Evolutionary conservation across 1,140 invertebrate genomes (phyloP), one percentile per base, ranked within the genome.

Genomic region (Bombus sylvicola): DNA sequence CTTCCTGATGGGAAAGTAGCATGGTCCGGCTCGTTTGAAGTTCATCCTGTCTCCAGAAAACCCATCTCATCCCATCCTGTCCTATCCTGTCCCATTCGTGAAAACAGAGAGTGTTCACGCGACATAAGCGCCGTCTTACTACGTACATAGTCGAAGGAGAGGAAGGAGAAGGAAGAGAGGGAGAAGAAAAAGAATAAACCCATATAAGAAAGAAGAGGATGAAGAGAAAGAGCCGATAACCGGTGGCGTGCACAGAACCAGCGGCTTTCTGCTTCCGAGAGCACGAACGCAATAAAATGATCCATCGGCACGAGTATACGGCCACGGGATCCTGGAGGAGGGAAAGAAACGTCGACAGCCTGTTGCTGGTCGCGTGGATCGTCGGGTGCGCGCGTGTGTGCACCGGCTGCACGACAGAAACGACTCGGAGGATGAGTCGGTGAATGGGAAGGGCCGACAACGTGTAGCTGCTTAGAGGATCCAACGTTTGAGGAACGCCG

Each of bases 361-460:
- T 94, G 94, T 94, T 94, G 94, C 94, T 94, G 93, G 81, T 89
- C 90, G 85, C 90, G 92, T 93, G 91, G 92, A 89, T 88, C 89
- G 80, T 87, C 85, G 76, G 28, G 83, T 31, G 78, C 85, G 89
- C 92, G 88, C 90, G 90, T 91, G 89, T 72, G 82, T 88, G 88
- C 59, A 68, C 68, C 64, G 81, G 84, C 39, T 81, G 81, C 66
- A 72, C 57, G 62, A 78, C 75, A n/a, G 39, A 37, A 62, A 37
- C 57, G 89, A 18, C n/a, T 69, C 87, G 81, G 74, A 91, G 88
- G 88, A 91, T 83, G 90, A 90, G 84, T 84, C 79, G 88, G 68
- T 89, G 80, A 84, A 85, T 72, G 87, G 89, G 87, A 68, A 91
- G 79, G 86, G 80, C 75, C 69, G 69, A 84, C 87, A 81, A 59